Evolutionary conservation across 2,113 vertebrate genomes (phyloP), one percentile per base, ranked within the genome.

Genomic region (Centropus bengalensis): DNA sequence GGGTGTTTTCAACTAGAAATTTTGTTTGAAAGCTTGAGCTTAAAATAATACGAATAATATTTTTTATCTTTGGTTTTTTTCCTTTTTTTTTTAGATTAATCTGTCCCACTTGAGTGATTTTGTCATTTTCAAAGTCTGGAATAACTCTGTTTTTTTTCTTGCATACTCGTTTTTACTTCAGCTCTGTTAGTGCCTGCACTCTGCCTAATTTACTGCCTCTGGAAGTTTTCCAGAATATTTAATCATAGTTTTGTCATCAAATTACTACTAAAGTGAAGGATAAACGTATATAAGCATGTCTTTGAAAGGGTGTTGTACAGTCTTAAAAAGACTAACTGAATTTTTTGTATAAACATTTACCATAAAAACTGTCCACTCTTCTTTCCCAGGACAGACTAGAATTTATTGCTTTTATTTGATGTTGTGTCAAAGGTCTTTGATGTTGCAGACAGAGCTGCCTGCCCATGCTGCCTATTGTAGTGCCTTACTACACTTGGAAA

Each of bases 391-490:
- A 44, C 12, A 62, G 19, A 19, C 42, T 17, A 74, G 56, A 70
- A 91, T 89, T 42, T 45, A 22, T 74, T 0, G 0, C 28, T 69
- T 93, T 70, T n/a, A 8, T 59, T 70, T 52, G 51, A 12, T 52
- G 5, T 44, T 0, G 0, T 6, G 5, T 60, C 56, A 1, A 40
- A 93, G 51, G 51, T 19, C 9, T 52, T 28, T 63, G 42, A 33
- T 55, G 26, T 62, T 91, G 60, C 28, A 38, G 54, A 9, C 22
- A 17, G 56, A 78, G 10, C 16, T 54, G 55, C 23, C 28, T 70
- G 38, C 28, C 38, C 5, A 5, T 38, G 15, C 70, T 84, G 27
- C 38, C 38, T 63, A 0, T 84, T 67, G n/a, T 88, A 70, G 45
- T 33, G 26, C 30, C 82, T 91, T 28, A 12, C 19, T 52, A 10